Evolutionary conservation across 1,140 invertebrate species (phyloP).

Genomic region (Dreissena rostriformis): DNA sequence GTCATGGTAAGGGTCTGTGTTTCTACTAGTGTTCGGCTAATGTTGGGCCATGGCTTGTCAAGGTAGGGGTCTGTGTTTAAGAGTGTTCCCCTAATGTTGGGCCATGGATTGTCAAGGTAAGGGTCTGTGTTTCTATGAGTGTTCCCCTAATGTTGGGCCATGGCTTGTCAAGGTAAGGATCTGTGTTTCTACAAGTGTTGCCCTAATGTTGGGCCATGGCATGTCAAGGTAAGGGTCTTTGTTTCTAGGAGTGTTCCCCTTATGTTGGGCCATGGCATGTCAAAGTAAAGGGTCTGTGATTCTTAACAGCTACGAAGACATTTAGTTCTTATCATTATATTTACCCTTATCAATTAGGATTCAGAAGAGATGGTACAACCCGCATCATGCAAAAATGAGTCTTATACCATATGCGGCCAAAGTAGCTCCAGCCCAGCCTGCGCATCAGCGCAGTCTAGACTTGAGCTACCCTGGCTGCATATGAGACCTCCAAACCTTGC

Average conservation of each 20-base stretch:
- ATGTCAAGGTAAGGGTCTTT: too few species aligned
- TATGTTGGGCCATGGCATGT: slow-evolving; percentile 84
- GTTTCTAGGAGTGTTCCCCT: slow-evolving; percentile 84
- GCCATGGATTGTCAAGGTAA: slow-evolving; percentile 83
- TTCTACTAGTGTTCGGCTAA: slow-evolving; percentile 84
- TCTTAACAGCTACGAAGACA: slow-evolving; percentile 50
- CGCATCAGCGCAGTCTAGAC: too few species aligned
- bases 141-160: slow-evolving; percentile 84
- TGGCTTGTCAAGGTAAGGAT: slow-evolving; percentile 83
- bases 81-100: slow-evolving; percentile 84
- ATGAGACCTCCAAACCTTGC: too few species aligned
- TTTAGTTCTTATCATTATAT: too few species aligned
- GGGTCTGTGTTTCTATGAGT: slow-evolving; percentile 80
- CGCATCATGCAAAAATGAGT: too few species aligned
- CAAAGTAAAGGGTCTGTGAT: slow-evolving; percentile 83
- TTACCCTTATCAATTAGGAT: too few species aligned
- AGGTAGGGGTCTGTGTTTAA: slow-evolving; percentile 79
- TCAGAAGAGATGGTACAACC: too few species aligned
- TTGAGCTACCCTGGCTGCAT: too few species aligned
- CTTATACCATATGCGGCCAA: too few species aligned
- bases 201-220: neutral
- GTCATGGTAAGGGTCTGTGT: slow-evolving; percentile 77
- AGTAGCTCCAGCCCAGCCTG: too few species aligned
- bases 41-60: slow-evolving; percentile 83
- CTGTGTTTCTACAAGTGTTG: too few species aligned